Conservation (phyloP, 2,888 invertebrate species). For the Coenonympha arcania region DNA sequence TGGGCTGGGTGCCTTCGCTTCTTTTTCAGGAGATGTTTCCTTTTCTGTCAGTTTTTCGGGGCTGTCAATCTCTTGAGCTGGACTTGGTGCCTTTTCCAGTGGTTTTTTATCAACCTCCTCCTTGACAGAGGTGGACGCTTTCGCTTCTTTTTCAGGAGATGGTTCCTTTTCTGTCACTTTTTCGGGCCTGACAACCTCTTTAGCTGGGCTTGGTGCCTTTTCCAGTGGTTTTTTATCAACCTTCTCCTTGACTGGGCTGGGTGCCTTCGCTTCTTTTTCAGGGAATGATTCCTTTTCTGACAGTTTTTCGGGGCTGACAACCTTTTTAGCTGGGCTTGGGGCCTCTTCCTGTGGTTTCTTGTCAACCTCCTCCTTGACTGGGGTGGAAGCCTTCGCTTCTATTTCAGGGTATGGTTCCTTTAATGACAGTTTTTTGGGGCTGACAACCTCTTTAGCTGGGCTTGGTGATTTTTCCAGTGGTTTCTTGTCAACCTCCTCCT, state of each 20-base stretch:
- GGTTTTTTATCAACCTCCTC: no score
- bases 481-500: not conserved
- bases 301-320: not conserved
- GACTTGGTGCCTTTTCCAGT: not conserved
- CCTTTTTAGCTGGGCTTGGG: slow-evolving; percentile 9
- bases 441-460: not conserved
- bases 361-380: not conserved
- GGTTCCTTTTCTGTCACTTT: no score
- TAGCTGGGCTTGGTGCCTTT: slow-evolving; percentile 8
- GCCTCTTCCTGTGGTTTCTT: not conserved
- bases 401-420: not conserved
- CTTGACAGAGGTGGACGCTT: not conserved
- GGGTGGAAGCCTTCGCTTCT: not conserved
- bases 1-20: not conserved
- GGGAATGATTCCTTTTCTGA: not conserved
- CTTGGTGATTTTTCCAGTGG: not conserved
- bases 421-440: not conserved
- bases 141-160: not conserved
- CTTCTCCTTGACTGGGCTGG: no score
- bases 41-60: not conserved
- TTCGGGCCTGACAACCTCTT: slow-evolving; percentile 15
- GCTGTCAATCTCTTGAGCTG: not conserved
- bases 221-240: no score
- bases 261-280: no score
- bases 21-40: not conserved